Conservation (phyloP, 1,140 invertebrate genomes). For the Nephila pilipes region DNA sequence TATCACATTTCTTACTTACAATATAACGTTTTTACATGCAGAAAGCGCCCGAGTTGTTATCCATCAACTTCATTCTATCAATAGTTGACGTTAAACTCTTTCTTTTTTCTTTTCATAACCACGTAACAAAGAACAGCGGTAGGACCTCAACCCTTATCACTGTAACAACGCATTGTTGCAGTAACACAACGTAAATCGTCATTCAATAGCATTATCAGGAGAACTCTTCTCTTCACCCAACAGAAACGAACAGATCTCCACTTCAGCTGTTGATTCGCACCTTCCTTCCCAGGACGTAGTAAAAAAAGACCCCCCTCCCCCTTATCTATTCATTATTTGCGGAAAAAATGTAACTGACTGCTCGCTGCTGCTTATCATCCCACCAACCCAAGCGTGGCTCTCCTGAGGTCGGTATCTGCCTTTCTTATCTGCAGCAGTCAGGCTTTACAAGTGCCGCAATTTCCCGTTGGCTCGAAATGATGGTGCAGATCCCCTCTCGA, state of each 20-base stretch:
- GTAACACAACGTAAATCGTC: background rate
- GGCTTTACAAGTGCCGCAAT: background rate
- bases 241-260: slow-evolving; percentile 25
- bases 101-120: background rate
- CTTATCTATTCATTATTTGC: slow-evolving; percentile 47
- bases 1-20: no score
- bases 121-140: background rate
- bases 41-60: background rate
- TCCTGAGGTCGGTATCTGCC: background rate
- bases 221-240: background rate
- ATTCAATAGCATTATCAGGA: background rate
- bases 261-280: slow-evolving; percentile 18
- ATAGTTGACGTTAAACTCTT: no score
- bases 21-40: no score
- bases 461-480: background rate
- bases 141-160: background rate
- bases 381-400: slow-evolving; percentile 6
- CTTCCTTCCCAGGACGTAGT: slow-evolving; percentile 5
- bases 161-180: background rate
- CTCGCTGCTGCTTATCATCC: slow-evolving; percentile 28
- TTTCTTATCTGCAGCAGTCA: slow-evolving; percentile 29
- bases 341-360: slow-evolving; percentile 41
- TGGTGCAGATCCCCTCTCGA: background rate
- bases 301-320: slow-evolving; percentile 6
- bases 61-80: background rate